Base-by-base conservation (phyloP, 2,888 invertebrate species). In the Conus canariensis region DNA sequence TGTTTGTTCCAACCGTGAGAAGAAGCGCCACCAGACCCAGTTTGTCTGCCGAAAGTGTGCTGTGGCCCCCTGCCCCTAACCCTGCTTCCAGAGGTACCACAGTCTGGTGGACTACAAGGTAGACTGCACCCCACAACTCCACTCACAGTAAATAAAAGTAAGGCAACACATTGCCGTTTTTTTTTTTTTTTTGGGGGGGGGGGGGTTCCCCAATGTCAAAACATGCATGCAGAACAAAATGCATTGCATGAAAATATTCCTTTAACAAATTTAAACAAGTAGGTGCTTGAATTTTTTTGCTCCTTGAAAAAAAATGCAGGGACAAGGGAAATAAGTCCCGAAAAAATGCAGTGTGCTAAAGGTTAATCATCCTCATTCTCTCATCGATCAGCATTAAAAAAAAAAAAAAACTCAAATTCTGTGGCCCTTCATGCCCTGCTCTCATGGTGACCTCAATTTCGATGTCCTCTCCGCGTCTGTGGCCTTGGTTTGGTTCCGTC, bases 11-110 rank as follows among this genome's bases (percentile, higher is more conserved):
- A 22, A n/a, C 74, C 74, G 7, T 74, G 22, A 22, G 1, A 74
- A 74, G 74, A 74, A 74, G 74, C 74, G 74, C 74, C 74, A 74
- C n/a, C 74, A 74, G 74, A 74, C 74, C 74, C 74, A 74, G 74
- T 74, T 74, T 0, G 74, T 74, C 16, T 74, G 74, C 74, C 16
- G 74, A 74, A 74, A 74, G n/a, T 74, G 74, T 74, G 22, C 16
- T 74, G 5, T 74, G 74, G 74, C 22, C 16, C 74, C 6, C 22
- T 74, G 74, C 22, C 22, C 74, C 8, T 74, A 74, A 1, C 74
- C 74, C 74, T 74, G 74, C 74, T 74, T 64, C 60, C 60, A 77
- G 80, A 80, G 45, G 45, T 80, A 80, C 80, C 45, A 80, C 45
- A 80, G 80, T 80, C 12, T 80, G 45, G 45, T 80, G 45, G 80